Evolutionary conservation across 1,140 invertebrate genomes (phyloP), one percentile per base, ranked within the genome.

Genomic region (Leptinotarsa lineolata): DNA sequence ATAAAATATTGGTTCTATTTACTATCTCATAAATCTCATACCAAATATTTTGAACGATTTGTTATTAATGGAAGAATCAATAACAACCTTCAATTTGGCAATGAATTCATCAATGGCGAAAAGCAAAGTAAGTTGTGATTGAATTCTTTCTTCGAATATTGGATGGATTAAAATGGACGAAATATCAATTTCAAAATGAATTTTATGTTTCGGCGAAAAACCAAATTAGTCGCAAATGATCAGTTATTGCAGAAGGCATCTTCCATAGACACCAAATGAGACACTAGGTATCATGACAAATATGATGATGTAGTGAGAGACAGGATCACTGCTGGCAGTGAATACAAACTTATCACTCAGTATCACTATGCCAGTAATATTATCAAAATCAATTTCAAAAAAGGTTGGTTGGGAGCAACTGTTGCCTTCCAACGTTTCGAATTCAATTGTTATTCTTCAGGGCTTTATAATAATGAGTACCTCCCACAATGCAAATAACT

Each of bases 311-410:
- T 72, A 66, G 67, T 74, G 72, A 80, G 81, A 83, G 82, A 83
- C 81, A 83, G 81, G 81, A 81, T 79, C 81, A 81, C 80, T 80
- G 79, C 74, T 80, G 80, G 81, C 81, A 83, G 81, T 83, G 80
- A 78, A 68, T 70, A 70, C 46, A 63, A 63, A 70, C 69, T 61
- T 54, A 54, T 54, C 48, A 54, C 48, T 54, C n/a, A 18, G n/a
- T 54, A 54, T 54, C 48, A 54, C 48, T 54, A 16, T 54, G n/a
- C 48, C n/a, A 54, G 48, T 54, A 18, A 18, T 54, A 54, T 54
- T 18, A 54, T 54, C 5, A 54, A n/a, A 3, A n/a, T 54, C n/a
- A n/a, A 54, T 39, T 39, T 39, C 0, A 39, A 39, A 39, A 39
- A 39, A 39, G 8, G 8, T 39, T 11, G 30, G 30, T 39, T 39